These are phyloP conservation scores for Podotricha telesiphe DNA, from an alignment of 2,888 invertebrate genomes.

Conservation along the genomic window DNA sequence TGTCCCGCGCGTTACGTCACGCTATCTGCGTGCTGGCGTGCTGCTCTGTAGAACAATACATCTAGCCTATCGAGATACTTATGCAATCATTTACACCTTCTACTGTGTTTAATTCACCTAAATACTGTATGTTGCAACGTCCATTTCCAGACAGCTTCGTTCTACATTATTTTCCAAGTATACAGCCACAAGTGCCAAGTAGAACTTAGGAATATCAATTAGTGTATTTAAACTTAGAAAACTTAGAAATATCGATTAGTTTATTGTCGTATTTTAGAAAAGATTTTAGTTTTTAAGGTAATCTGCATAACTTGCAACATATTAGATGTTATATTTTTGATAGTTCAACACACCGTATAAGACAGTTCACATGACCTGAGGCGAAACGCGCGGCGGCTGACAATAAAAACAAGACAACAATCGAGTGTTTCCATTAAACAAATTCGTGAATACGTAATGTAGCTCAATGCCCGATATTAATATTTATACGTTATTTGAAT, in stretches of 20 bases:
- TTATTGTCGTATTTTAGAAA: too few relatives aligned
- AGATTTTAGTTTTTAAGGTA: too few relatives aligned
- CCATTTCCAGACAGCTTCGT: not conserved
- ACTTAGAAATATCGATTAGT: too few relatives aligned
- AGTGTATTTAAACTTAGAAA: not conserved
- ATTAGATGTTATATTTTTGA: not conserved
- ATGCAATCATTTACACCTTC: slow-evolving; percentile 64
- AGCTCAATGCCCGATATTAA: slow-evolving; percentile 70
- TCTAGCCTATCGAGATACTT: slow-evolving; percentile 64
- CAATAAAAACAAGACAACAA: slow-evolving; percentile 74
- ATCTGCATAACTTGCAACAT: not conserved
- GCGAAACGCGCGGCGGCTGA: slow-evolving; percentile 59
- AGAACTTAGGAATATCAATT: not conserved
- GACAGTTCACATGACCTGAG: slow-evolving; percentile 63
- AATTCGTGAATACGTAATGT: slow-evolving; percentile 77
- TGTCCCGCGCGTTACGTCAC: slow-evolving; percentile 61
- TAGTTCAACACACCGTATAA: slow-evolving; percentile 61
- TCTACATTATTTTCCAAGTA: not conserved
- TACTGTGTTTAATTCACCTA: slow-evolving; percentile 25
- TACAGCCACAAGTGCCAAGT: not conserved
- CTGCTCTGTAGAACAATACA: slow-evolving; percentile 66
- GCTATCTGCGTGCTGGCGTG: slow-evolving; percentile 46
- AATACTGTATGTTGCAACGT: slow-evolving; percentile 1
- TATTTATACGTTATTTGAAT: slow-evolving; percentile 79
- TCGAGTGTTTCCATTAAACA: slow-evolving; percentile 72